These are phyloP conservation scores for Graptemys geographica DNA, from an alignment of 2,797 vertebrate species.

Conservation along the genomic window DNA sequence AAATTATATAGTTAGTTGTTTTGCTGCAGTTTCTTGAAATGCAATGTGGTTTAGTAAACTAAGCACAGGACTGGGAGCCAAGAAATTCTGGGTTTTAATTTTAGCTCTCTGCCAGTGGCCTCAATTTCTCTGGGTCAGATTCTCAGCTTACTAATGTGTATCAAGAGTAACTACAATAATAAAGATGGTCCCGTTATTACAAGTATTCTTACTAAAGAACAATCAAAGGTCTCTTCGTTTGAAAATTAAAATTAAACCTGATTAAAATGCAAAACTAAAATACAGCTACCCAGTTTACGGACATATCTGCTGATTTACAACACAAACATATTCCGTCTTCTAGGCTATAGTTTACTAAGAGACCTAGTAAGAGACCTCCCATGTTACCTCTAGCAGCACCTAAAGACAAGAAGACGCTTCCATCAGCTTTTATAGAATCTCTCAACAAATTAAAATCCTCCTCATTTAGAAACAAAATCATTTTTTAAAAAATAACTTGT, in stretches of 20 bases:
- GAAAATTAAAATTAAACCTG: not conserved
- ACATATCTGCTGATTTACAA: not conserved
- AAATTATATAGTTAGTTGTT: not conserved
- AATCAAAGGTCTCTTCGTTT: not conserved
- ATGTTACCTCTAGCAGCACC: not conserved
- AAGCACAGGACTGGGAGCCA: not conserved
- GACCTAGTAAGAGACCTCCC: not conserved
- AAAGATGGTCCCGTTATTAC: too few species aligned
- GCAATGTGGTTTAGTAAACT: not conserved
- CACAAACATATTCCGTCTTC: not conserved
- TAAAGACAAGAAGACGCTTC: not conserved
- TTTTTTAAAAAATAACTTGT: not conserved
- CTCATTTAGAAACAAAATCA: not conserved
- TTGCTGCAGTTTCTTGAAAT: not conserved
- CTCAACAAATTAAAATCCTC: not conserved
- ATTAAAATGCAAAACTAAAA: not conserved
- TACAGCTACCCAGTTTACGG: not conserved
- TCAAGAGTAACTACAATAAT: not conserved
- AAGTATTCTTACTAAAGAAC: not conserved
- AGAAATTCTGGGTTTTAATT: not conserved
- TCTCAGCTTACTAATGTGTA: not conserved
- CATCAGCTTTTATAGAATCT: not conserved
- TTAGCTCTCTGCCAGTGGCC: not conserved
- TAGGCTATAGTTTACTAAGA: not conserved
- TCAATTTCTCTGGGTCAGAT: not conserved